These are phyloP conservation scores for Scalopus aquaticus DNA, from an alignment of 2,113 vertebrate genomes.

Conservation along the genomic window DNA sequence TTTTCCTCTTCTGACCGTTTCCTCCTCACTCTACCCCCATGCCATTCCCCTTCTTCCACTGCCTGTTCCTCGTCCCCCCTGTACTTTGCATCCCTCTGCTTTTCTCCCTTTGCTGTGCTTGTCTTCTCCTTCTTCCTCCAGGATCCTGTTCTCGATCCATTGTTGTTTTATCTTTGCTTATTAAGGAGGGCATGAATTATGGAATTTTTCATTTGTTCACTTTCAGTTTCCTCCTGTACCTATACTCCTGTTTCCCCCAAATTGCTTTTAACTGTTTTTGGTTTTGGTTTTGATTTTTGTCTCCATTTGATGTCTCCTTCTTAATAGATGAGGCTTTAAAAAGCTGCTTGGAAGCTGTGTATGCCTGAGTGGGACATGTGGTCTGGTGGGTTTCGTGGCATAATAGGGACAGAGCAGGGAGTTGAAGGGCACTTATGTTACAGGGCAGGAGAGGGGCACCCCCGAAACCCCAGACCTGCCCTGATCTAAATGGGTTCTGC, in stretches of 20 bases:
- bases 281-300: neutral
- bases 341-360: neutral
- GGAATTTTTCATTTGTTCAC: neutral
- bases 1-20: neutral
- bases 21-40: neutral
- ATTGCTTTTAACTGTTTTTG: constrained; percentile 7
- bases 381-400: neutral
- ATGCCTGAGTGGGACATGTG: neutral
- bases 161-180: neutral
- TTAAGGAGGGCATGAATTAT: neutral
- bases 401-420: neutral
- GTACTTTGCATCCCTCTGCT: too few relatives aligned
- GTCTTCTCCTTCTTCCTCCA: neutral
- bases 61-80: too few relatives aligned
- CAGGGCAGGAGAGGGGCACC: too few relatives aligned
- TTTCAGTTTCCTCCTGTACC: neutral
- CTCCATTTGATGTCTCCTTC: neutral
- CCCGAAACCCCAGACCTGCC: too few relatives aligned
- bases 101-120: neutral
- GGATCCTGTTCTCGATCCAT: neutral
- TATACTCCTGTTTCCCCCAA: too few relatives aligned
- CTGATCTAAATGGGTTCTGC: too few relatives aligned
- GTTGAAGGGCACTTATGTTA: too few relatives aligned
- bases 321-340: neutral
- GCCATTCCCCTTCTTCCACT: neutral